Conservation (phyloP, 2,888 invertebrate species). For the Tortricodes alternella region DNA sequence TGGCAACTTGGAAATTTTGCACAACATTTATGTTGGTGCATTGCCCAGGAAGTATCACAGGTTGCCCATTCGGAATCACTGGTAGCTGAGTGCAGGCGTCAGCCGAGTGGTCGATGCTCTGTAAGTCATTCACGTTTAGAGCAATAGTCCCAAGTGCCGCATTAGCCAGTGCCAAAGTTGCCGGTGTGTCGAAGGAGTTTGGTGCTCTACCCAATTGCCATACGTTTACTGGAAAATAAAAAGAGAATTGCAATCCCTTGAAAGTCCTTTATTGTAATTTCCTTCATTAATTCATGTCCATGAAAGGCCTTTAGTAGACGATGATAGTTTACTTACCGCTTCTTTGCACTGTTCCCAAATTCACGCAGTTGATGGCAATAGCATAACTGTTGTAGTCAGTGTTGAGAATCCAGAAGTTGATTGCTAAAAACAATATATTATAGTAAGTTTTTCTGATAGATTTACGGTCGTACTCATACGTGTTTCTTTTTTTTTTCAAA, state of each 20-base stretch:
- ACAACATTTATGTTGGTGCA: slow-evolving; percentile 51
- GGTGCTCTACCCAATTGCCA: slow-evolving; percentile 20
- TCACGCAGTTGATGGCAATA: slow-evolving; percentile 13
- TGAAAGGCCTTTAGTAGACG: too few relatives aligned
- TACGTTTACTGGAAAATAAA: slow-evolving; percentile 19
- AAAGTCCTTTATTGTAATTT: background rate
- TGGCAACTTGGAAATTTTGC: slow-evolving; percentile 46
- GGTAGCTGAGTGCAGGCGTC: slow-evolving; percentile 60
- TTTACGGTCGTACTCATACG: too few relatives aligned
- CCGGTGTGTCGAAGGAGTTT: slow-evolving; percentile 3
- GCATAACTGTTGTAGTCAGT: slow-evolving; percentile 13
- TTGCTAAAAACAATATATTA: background rate
- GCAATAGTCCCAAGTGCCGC: background rate
- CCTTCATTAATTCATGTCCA: too few relatives aligned
- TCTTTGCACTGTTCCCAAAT: background rate
- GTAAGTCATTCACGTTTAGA: background rate
- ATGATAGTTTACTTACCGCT: slow-evolving; percentile 21
- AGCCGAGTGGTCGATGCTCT: slow-evolving; percentile 45
- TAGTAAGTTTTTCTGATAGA: too few relatives aligned
- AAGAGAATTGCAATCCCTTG: background rate
- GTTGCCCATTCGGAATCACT: slow-evolving; percentile 42
- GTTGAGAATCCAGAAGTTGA: slow-evolving; percentile 9
- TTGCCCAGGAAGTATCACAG: slow-evolving; percentile 53
- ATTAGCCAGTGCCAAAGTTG: slow-evolving; percentile 3
- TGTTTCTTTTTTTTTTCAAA: too few relatives aligned